Evolutionary conservation across 2,113 vertebrate species (phyloP), one percentile per base, ranked within the genome.

Genomic region (Alligator mississippiensis): DNA sequence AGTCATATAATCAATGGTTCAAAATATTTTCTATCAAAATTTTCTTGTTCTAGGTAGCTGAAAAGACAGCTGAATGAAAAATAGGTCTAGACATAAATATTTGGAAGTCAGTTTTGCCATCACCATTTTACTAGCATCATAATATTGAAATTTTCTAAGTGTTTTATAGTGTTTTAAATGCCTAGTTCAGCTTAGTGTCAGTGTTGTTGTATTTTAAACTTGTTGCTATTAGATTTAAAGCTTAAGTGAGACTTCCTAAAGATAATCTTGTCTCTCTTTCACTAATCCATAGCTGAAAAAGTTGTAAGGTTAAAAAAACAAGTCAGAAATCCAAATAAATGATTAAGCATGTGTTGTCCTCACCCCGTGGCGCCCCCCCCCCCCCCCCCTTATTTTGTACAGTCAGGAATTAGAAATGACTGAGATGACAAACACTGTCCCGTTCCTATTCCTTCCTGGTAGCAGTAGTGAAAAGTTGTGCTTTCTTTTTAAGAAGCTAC

Each of bases 1-100:
- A 9, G 7, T 47, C 9, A n/a, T 6, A 61, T 7, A 10, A 68
- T 13, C 21, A 63, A 24, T 0, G 0, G 3, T 4, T 86, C 4
- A 57, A 34, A 80, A 30, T 24, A 9, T 28, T 90, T 83, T 76
- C 24, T 3, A 60, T 2, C 4, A 60, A 6, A 19, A 3, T 34
- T 11, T 19, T 70, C 25, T 63, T 47, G 24, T 59, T 79, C 21
- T 64, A 76, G 81, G 11, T 30, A 76, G 61, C 25, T 30, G 25
- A 72, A 47, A 9, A 70, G 34, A 63, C 93, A 82, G 3, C 2
- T 61, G 47, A 80, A 8, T 15, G 27, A 68, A 90, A 75, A 38
- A 72, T 24, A 12, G 4, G 47, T 64, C 4, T 10, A 58, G 11
- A 68, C 68, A 55, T 1, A 64, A 2, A n/a, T 2, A 66, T 76